Evolutionary conservation across 2,888 invertebrate species (phyloP).

Genomic region (Dexiosoma caninum): DNA sequence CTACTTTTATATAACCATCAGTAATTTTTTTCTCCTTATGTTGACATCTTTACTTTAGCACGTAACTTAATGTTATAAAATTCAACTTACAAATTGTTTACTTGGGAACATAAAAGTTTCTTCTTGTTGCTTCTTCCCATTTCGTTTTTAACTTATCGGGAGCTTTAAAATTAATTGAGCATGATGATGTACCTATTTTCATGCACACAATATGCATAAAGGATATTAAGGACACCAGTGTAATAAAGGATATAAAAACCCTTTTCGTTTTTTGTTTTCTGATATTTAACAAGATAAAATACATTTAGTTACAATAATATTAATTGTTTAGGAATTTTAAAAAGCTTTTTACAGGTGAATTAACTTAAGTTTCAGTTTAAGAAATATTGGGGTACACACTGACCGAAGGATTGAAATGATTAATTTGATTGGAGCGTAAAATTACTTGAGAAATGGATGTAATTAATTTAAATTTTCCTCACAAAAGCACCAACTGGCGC

Average conservation of each 20-base stretch:
- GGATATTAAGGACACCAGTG: constrained; percentile 21
- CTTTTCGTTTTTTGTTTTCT: not conserved
- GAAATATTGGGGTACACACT: not conserved
- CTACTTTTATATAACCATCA: constrained; percentile 9
- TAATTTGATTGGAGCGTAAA: constrained; percentile 4
- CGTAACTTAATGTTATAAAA: constrained; percentile 43
- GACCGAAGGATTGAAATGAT: constrained; percentile 11
- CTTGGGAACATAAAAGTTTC: constrained; percentile 3
- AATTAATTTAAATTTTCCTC: not conserved
- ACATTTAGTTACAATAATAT: constrained; percentile 21
- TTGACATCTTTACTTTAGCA: constrained; percentile 32
- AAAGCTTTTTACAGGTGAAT: constrained; percentile 31
- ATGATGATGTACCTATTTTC: constrained; percentile 8
- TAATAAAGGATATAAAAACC: not conserved
- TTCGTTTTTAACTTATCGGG: not conserved
- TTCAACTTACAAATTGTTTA: constrained; percentile 36
- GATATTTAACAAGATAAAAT: constrained; percentile 4
- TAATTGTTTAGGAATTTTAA: constrained; percentile 53
- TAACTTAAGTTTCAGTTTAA: not conserved
- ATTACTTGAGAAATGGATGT: not conserved
- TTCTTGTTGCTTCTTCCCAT: not conserved
- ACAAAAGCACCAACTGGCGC: not conserved
- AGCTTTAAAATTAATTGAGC: constrained; percentile 46
- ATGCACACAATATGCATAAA: not conserved
- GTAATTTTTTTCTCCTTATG: constrained; percentile 24